phyloP scores from a whole-genome alignment of 2,113 vertebrate genomes.

The Aldabrachelys gigantea region DNA sequence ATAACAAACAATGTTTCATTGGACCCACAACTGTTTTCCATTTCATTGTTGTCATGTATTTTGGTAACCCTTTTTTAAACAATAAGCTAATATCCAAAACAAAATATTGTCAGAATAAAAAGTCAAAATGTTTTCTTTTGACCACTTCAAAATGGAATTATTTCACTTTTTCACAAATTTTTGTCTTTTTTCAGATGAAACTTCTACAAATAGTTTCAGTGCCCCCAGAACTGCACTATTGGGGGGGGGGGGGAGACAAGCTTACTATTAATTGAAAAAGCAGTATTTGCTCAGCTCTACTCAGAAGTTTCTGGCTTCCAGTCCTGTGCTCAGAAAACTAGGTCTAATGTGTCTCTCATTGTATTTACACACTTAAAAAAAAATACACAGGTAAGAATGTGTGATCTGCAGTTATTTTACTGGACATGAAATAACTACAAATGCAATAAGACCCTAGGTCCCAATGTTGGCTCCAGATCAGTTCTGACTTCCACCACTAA shows the following conservation, averaged over 20 bases:
- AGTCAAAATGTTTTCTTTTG: neutral
- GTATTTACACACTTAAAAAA: neutral
- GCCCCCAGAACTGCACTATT: neutral
- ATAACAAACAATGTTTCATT: neutral
- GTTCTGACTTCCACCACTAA: neutral
- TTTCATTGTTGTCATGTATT: neutral
- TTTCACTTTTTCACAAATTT: neutral
- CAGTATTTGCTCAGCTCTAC: neutral
- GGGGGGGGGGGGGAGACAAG: neutral
- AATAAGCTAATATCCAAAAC: neutral
- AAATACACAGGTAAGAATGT: neutral
- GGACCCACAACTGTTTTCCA: neutral
- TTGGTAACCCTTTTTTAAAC: neutral
- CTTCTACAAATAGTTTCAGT: neutral
- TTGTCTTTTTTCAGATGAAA: neutral
- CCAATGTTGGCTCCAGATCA: neutral
- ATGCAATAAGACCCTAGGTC: neutral
- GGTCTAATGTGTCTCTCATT: neutral
- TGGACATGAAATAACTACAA: constrained; percentile 4
- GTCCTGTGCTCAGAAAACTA: neutral
- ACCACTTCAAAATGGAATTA: neutral
- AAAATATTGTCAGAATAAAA: neutral
- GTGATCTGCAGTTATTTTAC: neutral
- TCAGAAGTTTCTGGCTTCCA: neutral
- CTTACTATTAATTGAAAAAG: neutral